A percentile compares a stretch with the other conserved stretches of the same genome.
phyloP scores from a whole-genome alignment of 2,113 vertebrate genomes.

The Peromyscus leucopus region DNA sequence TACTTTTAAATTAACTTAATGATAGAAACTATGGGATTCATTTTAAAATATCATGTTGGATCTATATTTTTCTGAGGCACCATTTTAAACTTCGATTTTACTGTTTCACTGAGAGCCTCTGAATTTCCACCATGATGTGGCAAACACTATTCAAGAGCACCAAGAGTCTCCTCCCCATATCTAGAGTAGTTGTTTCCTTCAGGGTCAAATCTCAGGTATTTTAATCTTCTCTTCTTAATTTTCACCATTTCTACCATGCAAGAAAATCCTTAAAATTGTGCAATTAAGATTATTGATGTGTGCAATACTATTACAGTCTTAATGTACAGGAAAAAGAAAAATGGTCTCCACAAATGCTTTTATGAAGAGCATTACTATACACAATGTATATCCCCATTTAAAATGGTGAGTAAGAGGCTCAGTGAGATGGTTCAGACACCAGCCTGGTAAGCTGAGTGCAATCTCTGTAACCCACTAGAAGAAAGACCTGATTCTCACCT shows the following conservation, averaged over 20 bases:
- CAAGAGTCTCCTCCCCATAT: background rate
- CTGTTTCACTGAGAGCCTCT: constrained; percentile 28
- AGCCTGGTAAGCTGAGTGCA: background rate
- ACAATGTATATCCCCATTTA: background rate
- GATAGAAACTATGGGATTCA: constrained; percentile 3
- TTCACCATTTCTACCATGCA: background rate
- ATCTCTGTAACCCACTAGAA: background rate
- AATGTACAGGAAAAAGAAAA: background rate
- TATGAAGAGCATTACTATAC: background rate
- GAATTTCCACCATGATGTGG: background rate
- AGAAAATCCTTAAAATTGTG: background rate
- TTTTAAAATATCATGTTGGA: constrained; percentile 21
- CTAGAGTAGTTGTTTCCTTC: background rate
- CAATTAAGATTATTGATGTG: background rate
- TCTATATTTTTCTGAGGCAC: constrained; percentile 31
- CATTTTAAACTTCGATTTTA: constrained; percentile 36
- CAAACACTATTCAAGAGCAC: background rate
- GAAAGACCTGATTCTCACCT: no score
- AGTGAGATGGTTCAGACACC: background rate
- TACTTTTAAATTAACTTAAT: constrained; percentile 40
- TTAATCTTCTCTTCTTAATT: constrained; percentile 24
- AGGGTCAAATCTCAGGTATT: background rate
- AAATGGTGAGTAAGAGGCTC: background rate
- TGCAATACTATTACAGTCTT: background rate
- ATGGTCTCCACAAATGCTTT: background rate